Evolutionary conservation across 1,140 invertebrate genomes (phyloP).

Genomic region (Drosophila seguyi): DNA sequence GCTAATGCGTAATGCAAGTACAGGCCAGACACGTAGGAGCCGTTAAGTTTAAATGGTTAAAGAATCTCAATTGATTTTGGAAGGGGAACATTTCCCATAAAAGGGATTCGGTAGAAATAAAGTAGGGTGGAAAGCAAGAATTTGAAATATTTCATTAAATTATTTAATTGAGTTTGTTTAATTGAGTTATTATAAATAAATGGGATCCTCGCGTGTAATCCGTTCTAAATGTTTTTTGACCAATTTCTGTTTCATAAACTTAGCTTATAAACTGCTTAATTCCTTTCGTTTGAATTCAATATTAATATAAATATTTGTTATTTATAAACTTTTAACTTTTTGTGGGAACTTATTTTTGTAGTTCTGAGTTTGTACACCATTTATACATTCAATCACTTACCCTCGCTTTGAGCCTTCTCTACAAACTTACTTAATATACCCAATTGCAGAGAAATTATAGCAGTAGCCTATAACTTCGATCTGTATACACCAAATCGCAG

Average conservation of each 20-base stretch:
- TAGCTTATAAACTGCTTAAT: too few relatives aligned
- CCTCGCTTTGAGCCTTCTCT: not conserved
- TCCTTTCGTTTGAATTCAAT: too few relatives aligned
- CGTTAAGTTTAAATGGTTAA: conserved; percentile 60
- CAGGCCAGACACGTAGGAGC: conserved; percentile 56
- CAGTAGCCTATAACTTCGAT: conserved; percentile 39
- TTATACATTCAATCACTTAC: too few relatives aligned
- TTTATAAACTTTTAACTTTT: not conserved
- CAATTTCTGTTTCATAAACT: not conserved
- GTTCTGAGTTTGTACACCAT: not conserved
- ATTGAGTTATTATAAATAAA: not conserved
- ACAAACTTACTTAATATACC: conserved; percentile 8
- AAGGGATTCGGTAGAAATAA: not conserved
- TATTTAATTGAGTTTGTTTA: not conserved
- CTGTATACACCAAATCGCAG: conserved; percentile 20
- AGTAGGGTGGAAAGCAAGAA: not conserved
- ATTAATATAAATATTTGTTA: too few relatives aligned
- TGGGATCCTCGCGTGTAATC: not conserved
- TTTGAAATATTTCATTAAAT: not conserved
- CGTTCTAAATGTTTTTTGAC: too few relatives aligned
- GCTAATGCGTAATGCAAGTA: conserved; percentile 29
- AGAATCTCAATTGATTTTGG: conserved; percentile 17
- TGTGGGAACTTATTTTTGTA: not conserved
- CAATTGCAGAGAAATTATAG: conserved; percentile 55
- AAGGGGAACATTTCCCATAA: not conserved